Base-by-base conservation (phyloP, 2,797 vertebrate genomes). In the Paramormyrops hopkinsi region DNA sequence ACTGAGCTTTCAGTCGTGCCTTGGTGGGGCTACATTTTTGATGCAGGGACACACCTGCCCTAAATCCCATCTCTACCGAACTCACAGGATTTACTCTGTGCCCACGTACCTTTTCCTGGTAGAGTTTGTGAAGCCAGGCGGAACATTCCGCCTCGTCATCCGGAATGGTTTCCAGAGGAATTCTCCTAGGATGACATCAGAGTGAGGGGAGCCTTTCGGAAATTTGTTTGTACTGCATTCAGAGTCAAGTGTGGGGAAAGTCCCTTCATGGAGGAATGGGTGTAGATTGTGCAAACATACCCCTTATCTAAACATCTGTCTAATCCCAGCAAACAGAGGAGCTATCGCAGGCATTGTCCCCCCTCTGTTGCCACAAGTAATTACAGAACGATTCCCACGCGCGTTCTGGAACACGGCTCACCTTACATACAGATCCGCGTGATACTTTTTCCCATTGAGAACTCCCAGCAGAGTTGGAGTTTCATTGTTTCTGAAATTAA, bases 401-500 rank as follows among this genome's bases (percentile, higher is more conserved):
- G 37, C 11, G 5, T 37, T 14, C 54, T 2, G 8, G n/a, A 7
- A 53, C 7, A 50, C 19, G 44, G 65, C 85, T 90, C 92, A 97
- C 99, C 99, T 98, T 76, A 99, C 97, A 12, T 97, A 98, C 76
- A 98, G 93, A 91, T 99, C 98, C 12, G 98, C 97, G 0, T 99
- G 97, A 51, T 99, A 99, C 90, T 98, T 99, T 94, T 97, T 97
- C 91, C 99, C 98, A 44, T 97, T 97, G 41, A 99, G 95, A 92
- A 99, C 93, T 89, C 97, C 98, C 90, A 97, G 96, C 92, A 99
- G 92, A 0, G 97, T 97, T 33, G 98, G 98, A 8, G 93, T 93
- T 93, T 98, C 96, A 53, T 98, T 97, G 94, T 98, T 96, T 95
- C 97, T 97, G 95, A 99, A 99, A 96, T 99, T 99, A 93, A 99